These are phyloP conservation scores for Eciton burchellii DNA, from an alignment of 1,140 invertebrate genomes.

Conservation along the genomic window DNA sequence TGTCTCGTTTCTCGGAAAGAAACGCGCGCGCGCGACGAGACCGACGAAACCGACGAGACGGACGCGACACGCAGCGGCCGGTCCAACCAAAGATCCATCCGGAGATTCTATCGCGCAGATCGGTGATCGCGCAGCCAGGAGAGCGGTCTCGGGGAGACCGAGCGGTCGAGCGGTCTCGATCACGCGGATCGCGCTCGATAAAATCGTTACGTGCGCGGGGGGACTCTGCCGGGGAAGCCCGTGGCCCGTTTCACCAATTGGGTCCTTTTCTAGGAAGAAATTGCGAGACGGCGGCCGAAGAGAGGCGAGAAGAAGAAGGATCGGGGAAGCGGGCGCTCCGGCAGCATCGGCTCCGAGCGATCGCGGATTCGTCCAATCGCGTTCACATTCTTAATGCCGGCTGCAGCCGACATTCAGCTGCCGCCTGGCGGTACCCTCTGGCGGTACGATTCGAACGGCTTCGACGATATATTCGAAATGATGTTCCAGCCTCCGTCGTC, in stretches of 20 bases:
- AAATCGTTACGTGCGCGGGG: not conserved
- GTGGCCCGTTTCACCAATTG: not conserved
- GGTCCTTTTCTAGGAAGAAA: slow-evolving; percentile 28
- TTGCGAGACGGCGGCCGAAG: not conserved
- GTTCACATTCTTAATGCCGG: slow-evolving; percentile 62
- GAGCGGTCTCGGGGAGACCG: no score
- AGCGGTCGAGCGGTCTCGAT: not conserved
- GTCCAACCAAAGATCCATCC: no score
- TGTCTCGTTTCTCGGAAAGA: slow-evolving; percentile 62
- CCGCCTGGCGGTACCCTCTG: slow-evolving; percentile 51
- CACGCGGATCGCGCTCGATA: not conserved
- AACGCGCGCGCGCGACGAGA: not conserved
- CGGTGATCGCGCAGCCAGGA: no score
- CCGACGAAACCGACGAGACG: no score
- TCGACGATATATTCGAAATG: slow-evolving; percentile 67
- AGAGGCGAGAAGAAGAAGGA: not conserved
- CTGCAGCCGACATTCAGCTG: slow-evolving; percentile 62
- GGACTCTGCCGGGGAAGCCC: not conserved
- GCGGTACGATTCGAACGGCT: slow-evolving; percentile 62
- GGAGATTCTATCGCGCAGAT: no score
- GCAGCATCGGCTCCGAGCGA: slow-evolving; percentile 29
- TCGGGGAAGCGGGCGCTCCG: slow-evolving; percentile 9
- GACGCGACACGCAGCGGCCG: not conserved
- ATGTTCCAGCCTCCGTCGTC: slow-evolving; percentile 15
- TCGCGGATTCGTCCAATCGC: slow-evolving; percentile 59